phyloP scores from a whole-genome alignment of 2,888 invertebrate species.

The Caenorhabditis angaria region DNA sequence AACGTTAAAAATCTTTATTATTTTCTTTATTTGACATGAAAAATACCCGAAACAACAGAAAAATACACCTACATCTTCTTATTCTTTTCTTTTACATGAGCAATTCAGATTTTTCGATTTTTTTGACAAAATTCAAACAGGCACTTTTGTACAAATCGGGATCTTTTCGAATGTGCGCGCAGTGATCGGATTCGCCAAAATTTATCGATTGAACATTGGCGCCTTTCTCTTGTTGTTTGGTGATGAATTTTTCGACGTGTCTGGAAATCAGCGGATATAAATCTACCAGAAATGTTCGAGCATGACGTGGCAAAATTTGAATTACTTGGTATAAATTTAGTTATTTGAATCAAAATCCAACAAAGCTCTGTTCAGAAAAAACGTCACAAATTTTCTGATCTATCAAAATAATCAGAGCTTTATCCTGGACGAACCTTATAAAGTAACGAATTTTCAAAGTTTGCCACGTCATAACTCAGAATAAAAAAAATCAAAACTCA shows the following conservation, averaged over 20 bases:
- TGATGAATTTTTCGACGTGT: constrained; percentile 47
- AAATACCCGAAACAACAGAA: not conserved
- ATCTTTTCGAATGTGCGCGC: constrained; percentile 39
- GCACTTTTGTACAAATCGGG: constrained; percentile 37
- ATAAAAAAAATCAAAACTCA: constrained; percentile 18
- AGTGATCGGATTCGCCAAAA: constrained; percentile 49
- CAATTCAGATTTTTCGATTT: constrained; percentile 19
- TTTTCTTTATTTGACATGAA: not conserved
- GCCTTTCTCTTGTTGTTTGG: constrained; percentile 36
- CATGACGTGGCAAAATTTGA: not conserved
- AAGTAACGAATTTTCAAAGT: too few species aligned
- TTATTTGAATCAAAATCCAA: too few species aligned
- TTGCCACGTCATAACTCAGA: too few species aligned
- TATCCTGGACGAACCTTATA: too few species aligned
- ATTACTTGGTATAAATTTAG: too few species aligned
- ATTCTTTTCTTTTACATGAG: not conserved
- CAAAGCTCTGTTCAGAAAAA: too few species aligned
- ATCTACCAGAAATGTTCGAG: not conserved
- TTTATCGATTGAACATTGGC: constrained; percentile 37
- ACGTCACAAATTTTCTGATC: not conserved
- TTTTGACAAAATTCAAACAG: constrained; percentile 39
- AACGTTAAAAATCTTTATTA: not conserved
- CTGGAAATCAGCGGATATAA: constrained; percentile 25
- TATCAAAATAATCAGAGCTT: too few species aligned
- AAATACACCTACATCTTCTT: too few species aligned